phyloP scores from a whole-genome alignment of 2,888 invertebrate genomes.

The Tinea pellionella region DNA sequence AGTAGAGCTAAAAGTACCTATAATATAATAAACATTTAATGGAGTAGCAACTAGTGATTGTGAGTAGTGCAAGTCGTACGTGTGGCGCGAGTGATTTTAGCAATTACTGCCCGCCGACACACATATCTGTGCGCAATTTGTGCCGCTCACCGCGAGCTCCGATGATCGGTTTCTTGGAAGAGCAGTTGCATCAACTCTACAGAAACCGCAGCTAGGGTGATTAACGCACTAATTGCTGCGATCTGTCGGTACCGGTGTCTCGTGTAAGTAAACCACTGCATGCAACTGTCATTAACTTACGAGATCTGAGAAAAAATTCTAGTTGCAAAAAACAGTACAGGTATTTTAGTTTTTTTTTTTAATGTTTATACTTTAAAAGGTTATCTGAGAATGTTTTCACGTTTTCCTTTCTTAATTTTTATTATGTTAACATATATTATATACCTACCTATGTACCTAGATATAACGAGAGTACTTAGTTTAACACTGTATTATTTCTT shows the following conservation, averaged over 20 bases:
- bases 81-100: conserved; percentile 50
- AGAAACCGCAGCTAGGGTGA: conserved; percentile 35
- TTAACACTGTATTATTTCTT: no score
- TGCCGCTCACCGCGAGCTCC: conserved; percentile 31
- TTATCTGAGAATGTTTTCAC: neutral
- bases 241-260: conserved; percentile 12
- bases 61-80: neutral
- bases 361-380: neutral
- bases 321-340: neutral
- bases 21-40: no score
- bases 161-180: conserved; percentile 58
- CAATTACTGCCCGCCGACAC: conserved; percentile 60
- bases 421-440: no score
- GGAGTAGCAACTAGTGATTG: neutral
- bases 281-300: conserved; percentile 6
- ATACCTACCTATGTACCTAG: no score
- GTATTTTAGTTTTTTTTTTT: neutral
- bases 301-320: neutral
- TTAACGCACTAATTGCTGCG: conserved; percentile 58
- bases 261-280: conserved; percentile 10
- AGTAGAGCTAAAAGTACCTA: no score
- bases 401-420: no score
- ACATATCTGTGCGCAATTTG: conserved; percentile 42
- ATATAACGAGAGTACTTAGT: no score
- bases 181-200: conserved; percentile 50